Conservation (phyloP, 2,797 vertebrate genomes). For the Margarornis squamiger region DNA sequence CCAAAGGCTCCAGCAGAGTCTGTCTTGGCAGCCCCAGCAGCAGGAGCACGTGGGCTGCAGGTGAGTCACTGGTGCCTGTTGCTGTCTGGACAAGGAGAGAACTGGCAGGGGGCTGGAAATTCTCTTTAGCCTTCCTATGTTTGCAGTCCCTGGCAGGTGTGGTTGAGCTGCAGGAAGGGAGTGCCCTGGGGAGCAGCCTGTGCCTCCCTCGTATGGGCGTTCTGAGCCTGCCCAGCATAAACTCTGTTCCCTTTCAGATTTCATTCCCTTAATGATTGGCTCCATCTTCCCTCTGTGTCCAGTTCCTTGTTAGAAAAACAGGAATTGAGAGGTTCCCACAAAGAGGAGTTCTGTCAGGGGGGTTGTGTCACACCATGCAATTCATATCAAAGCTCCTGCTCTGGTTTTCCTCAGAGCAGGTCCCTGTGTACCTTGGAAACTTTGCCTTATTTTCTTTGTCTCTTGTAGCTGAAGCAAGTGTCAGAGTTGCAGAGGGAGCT, state of each 20-base stretch:
- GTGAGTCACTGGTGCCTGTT: constrained; percentile 55
- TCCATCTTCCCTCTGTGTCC: not conserved
- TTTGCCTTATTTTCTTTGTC: not conserved
- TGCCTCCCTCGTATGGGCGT: not conserved
- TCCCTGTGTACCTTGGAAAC: not conserved
- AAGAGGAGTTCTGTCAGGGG: not conserved
- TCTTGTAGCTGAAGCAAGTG: constrained; percentile 67
- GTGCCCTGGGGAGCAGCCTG: not conserved
- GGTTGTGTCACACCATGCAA: not conserved
- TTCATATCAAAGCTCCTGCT: not conserved
- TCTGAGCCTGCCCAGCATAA: not conserved
- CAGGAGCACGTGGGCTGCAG: constrained; percentile 48
- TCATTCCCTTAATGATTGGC: not conserved
- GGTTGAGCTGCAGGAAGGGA: not conserved
- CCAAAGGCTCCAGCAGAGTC: not conserved
- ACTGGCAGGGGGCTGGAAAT: not conserved
- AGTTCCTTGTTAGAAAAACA: not conserved
- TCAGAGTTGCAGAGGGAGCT: constrained; percentile 80
- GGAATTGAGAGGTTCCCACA: not conserved
- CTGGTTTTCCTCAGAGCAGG: not conserved
- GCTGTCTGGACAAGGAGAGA: not conserved
- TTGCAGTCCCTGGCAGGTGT: not conserved
- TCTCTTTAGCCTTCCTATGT: not conserved
- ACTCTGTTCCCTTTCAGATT: not conserved
- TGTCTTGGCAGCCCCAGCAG: constrained; percentile 8